Evolutionary conservation across 2,797 vertebrate species (phyloP).

Genomic region (Schizothorax lantsangensis): DNA sequence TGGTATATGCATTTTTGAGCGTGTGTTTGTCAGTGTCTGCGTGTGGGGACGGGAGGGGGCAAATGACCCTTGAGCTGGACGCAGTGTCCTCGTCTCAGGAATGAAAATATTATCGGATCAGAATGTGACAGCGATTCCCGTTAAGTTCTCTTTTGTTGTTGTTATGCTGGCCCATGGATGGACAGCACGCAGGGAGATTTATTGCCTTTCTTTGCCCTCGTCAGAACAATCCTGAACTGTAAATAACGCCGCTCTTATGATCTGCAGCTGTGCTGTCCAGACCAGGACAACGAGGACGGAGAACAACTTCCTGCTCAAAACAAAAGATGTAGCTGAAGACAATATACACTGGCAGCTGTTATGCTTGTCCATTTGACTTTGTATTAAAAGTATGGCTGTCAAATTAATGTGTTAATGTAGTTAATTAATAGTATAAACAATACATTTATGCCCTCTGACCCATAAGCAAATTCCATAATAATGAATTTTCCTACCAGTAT

Average conservation of each 20-base stretch:
- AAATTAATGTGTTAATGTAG: neutral
- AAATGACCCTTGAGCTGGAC: conserved; percentile 44
- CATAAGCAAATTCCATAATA: neutral
- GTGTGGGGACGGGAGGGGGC: conserved; percentile 39
- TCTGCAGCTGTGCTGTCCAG: conserved; percentile 50
- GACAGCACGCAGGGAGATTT: conserved; percentile 58
- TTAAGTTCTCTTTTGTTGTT: conserved; percentile 46
- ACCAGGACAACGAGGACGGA: conserved; percentile 24
- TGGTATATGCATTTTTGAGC: conserved; percentile 25
- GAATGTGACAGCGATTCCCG: conserved; percentile 54
- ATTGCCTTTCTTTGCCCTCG: conserved; percentile 59
- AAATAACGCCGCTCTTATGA: conserved; percentile 55
- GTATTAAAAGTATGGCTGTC: neutral
- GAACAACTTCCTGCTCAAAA: conserved; percentile 31
- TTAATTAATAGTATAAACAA: neutral
- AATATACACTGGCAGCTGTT: neutral
- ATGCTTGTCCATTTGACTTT: neutral
- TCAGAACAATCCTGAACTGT: conserved; percentile 59
- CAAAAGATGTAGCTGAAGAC: conserved; percentile 33
- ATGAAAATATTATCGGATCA: conserved; percentile 59
- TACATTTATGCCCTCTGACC: neutral
- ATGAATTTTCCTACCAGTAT: neutral
- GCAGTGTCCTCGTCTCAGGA: conserved; percentile 19
- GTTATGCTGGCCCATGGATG: conserved; percentile 37
- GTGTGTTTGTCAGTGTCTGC: conserved; percentile 9